Conservation (phyloP, 2,888 invertebrate species). For the Erebia epiphron region DNA sequence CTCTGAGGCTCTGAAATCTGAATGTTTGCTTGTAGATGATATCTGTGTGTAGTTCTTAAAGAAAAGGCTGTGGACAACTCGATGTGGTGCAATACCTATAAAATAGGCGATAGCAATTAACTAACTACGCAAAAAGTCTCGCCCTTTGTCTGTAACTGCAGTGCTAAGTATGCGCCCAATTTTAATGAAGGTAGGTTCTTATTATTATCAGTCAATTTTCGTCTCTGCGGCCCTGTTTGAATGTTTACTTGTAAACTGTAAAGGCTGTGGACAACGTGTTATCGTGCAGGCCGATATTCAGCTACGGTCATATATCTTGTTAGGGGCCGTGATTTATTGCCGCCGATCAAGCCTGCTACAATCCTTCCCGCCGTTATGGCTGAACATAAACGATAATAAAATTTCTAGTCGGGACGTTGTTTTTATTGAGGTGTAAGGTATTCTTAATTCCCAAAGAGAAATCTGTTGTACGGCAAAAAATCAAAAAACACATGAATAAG, state of each 20-base stretch:
- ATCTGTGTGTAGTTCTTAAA: too few relatives aligned
- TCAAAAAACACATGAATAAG: too few relatives aligned
- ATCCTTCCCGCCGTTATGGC: conserved; percentile 52
- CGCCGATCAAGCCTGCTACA: conserved; percentile 59
- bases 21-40: too few relatives aligned
- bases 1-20: too few relatives aligned
- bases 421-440: background rate
- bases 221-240: background rate
- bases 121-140: background rate
- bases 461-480: too few relatives aligned
- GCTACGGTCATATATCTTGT: conserved; percentile 65
- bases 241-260: conserved; percentile 4
- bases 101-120: background rate
- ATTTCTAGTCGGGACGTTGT: conserved; percentile 30
- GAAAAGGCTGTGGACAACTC: too few relatives aligned
- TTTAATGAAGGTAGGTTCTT: too few relatives aligned
- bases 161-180: too few relatives aligned
- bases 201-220: too few relatives aligned
- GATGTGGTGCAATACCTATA: too few relatives aligned
- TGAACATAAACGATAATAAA: conserved; percentile 45
- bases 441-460: background rate
- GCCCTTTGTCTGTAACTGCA: background rate
- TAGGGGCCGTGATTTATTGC: conserved; percentile 62
- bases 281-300: conserved; percentile 56
- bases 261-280: conserved; percentile 45